Base-by-base conservation (phyloP, 92 coral and sea anemone genomes). In the Isaurus tuberculatus region DNA sequence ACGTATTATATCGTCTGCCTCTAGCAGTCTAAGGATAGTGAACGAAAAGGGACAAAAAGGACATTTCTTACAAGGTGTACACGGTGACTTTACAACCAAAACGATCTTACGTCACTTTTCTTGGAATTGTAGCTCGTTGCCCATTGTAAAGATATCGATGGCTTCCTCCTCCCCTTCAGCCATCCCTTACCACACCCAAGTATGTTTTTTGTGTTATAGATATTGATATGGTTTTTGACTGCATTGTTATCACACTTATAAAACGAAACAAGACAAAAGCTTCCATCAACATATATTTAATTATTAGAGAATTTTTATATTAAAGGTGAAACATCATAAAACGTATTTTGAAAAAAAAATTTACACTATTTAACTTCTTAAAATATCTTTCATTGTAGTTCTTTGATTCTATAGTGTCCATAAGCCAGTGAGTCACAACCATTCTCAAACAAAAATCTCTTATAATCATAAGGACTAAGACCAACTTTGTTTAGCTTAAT, bases 381-480 rank as follows among this genome's bases (percentile, higher is more conserved):
- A 30, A 40, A 40, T 40, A 48, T 48, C 55, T 33, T 28, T 69
- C 73, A 69, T 14, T 16, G 48, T 49, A 33, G 14, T 33, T 69
- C 73, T 69, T 69, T 66, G 44, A 66, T 66, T 30, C 20, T 31
- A 66, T 30, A 66, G 42, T 66, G 72, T 66, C 72, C 72, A 14
- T 66, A 66, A 16, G 73, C 73, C 32, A 86, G 65, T 2, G 80
- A 68, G 79, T 53, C 73, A 26, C 73, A 20, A 8, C 84, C 84
- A 53, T 86, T 48, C 7, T 58, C 79, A 44, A 79, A 34, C 9
- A 86, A 32, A 42, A 49, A 79, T 16, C 88, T 69, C 83, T 85
- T 85, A 33, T 85, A 68, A 29, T 79, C 89, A 79, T 22, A 86
- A 0, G 89, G 91, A 27, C 83, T 81, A 33, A 87, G 73, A 0